Base-by-base conservation (phyloP, 2,113 vertebrate genomes). In the Excalfactoria chinensis region DNA sequence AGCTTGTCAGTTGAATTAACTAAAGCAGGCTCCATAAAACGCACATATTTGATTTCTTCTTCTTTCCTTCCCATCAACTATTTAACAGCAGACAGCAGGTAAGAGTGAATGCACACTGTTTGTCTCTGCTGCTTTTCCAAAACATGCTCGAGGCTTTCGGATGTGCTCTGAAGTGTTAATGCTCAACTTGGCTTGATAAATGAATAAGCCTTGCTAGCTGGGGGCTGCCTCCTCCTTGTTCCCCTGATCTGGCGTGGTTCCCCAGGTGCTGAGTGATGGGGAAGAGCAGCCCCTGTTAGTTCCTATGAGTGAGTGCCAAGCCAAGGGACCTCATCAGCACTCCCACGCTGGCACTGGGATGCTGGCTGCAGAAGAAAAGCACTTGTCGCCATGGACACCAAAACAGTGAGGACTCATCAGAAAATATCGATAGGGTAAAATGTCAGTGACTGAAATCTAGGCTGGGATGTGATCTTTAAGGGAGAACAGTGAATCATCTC, bases 361-460 rank as follows among this genome's bases (percentile, higher is more conserved):
- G 28, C 81, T 74, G 79, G 73, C 62, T 83, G 64, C 72, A 41
- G 26, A 53, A 77, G 59, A 48, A 67, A 85, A 95, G 53, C 70
- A 41, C 26, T 5, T 78, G 64, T 92, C 80, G 0, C 86, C 82
- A 43, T 72, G 91, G 88, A 35, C 83, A 87, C 80, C 63, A 48
- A 32, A 73, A 40, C 32, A 32, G 74, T 78, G 84, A 82, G 46
- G 26, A 64, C 35, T 48, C n/a, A 32, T 63, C 60, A 2, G 89
- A 63, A 67, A 68, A 60, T 53, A 59, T 11, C 9, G 11, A 44
- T 59, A 21, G 72, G 79, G 71, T 22, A 17, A 59, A 80, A 67
- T 76, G 86, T 66, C 75, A 69, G 49, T 0, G 6, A 8, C 32
- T 41, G 44, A 49, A 46, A 89, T 73, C 89, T 21, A 49, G 53